Base-by-base conservation (phyloP, 2,113 vertebrate genomes). In the Mandrillus leucophaeus region DNA sequence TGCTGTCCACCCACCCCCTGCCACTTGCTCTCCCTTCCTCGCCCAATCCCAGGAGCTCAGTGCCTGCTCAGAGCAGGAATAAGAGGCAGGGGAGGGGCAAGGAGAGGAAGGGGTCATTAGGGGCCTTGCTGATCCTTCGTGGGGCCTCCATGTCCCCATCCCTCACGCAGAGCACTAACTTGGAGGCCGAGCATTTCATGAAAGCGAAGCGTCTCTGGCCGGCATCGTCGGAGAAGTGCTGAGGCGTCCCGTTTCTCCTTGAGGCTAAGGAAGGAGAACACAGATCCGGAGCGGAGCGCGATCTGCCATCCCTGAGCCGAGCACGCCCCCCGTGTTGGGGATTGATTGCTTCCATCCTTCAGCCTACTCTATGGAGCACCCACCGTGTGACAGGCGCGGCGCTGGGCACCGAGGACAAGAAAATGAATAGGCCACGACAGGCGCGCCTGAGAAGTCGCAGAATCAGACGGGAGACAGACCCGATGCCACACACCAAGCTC, bases 361-460 rank as follows among this genome's bases (percentile, higher is more conserved):
- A n/a, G 4, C 40, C 85, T 5, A 1, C 43, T 30, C 78, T 10
- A 25, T n/a, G 75, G 57, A 43, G 61, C 27, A 9, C 52, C n/a
- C 18, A 35, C 32, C 0, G 18, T 17, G n/a, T 45, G 52, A 5
- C 40, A 43, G 73, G 70, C 48, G 4, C 0, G 0, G 48, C 0
- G 2, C 40, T 8, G 90, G 80, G n/a, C 27, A 25, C 70, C 8
- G 1, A 80, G 88, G 48, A 48, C 4, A 8, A 22, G 82, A 16
- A 27, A 32, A 43, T 0, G 11, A 6, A 50, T 0, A 3, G 2
- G 75, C 30, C 72, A 18, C 0, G 3, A 14, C 27, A 2, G 9
- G 13, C 6, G 0, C 3, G 78, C 68, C 89, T 7, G 66, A 59
- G 27, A 32, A 10, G 48, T 20, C 73, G 1, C 61, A 35, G 72